Evolutionary conservation across 1,140 invertebrate species (phyloP).

Genomic region (Bombus pascuorum): DNA sequence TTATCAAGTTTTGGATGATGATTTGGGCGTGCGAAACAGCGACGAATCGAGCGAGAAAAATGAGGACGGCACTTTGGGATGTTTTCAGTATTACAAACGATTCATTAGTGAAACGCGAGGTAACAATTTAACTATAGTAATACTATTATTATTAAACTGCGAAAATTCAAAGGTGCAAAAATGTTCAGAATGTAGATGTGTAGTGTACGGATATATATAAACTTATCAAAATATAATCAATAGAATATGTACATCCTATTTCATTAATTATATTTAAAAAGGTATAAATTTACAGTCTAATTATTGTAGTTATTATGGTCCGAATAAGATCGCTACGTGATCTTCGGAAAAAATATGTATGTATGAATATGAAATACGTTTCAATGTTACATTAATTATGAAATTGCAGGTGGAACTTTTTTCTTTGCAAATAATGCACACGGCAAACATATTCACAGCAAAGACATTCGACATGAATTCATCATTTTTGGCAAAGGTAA

Average conservation of each 20-base stretch:
- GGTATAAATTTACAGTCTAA: too few species aligned
- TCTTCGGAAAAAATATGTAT: too few species aligned
- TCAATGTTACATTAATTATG: not conserved
- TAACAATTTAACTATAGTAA: conserved; percentile 46
- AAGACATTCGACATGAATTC: conserved; percentile 67
- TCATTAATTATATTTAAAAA: too few species aligned
- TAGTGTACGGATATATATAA: too few species aligned
- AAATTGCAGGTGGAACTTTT: conserved; percentile 71
- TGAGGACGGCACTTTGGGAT: conserved; percentile 71
- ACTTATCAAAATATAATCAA: too few species aligned
- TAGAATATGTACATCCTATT: too few species aligned
- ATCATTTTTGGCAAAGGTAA: conserved; percentile 67
- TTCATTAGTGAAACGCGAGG: conserved; percentile 74
- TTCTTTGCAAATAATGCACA: conserved; percentile 73
- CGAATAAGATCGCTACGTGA: conserved; percentile 51
- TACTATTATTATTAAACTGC: not conserved
- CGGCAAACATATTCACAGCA: conserved; percentile 66
- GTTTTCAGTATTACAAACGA: conserved; percentile 68
- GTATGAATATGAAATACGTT: too few species aligned
- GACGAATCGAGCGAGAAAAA: conserved; percentile 65
- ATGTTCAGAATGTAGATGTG: not conserved
- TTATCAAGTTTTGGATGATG: conserved; percentile 67
- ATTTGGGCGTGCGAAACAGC: conserved; percentile 73
- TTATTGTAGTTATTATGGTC: too few species aligned
- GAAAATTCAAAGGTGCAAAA: too few species aligned